Conservation (phyloP, 2,113 vertebrate species). For the Campylorhamphus procurvoides region DNA sequence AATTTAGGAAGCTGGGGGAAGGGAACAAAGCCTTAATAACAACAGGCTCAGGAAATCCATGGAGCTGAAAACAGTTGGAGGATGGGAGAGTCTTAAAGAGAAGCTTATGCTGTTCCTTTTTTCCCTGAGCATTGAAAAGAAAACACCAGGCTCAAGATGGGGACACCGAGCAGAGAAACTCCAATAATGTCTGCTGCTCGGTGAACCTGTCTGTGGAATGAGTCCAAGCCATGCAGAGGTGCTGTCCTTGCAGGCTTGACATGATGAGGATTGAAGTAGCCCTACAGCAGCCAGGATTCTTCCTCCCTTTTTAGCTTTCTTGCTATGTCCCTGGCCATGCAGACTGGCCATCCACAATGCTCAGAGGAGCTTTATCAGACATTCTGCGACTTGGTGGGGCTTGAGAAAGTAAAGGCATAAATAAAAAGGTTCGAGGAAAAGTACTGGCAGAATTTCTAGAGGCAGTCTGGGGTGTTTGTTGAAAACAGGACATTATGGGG, state of each 20-base stretch:
- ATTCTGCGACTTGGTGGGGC: not conserved
- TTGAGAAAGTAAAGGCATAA: not conserved
- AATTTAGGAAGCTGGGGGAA: slow-evolving; percentile 25
- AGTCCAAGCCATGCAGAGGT: not conserved
- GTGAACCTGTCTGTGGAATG: not conserved
- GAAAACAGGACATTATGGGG: not conserved
- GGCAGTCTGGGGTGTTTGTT: not conserved
- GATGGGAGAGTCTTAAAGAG: not conserved
- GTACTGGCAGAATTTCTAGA: not conserved
- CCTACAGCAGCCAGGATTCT: not conserved
- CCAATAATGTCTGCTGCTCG: not conserved
- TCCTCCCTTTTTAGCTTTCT: not conserved
- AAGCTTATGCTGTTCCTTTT: not conserved
- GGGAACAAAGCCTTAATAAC: slow-evolving; percentile 23
- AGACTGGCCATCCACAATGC: accelerated
- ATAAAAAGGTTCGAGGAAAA: not conserved
- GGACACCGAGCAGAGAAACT: not conserved
- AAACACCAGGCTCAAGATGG: not conserved
- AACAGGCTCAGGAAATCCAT: slow-evolving; percentile 40
- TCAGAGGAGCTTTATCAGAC: not conserved
- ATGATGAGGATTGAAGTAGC: not conserved
- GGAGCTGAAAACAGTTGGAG: slow-evolving; percentile 14
- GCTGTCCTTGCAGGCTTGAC: not conserved
- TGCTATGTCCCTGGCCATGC: not conserved
- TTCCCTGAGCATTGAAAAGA: not conserved